Base-by-base conservation (phyloP, 2,888 invertebrate genomes). In the Caradrina kadenii region DNA sequence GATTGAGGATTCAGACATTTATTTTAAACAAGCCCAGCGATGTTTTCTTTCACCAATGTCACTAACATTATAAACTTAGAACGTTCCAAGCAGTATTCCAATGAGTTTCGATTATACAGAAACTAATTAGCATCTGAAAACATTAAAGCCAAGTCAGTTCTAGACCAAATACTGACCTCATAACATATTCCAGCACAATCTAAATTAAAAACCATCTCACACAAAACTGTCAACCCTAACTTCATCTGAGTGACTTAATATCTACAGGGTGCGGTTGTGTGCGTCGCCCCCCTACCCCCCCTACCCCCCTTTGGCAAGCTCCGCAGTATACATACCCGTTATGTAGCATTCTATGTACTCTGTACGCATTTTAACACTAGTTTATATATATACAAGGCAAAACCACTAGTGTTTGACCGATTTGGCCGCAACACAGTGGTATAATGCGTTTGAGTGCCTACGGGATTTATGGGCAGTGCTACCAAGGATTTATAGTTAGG, bases 321-420 rank as follows among this genome's bases (percentile, higher is more conserved):
- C 64, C 61, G 21, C 70, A 39, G 49, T 69, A 68, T 73, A 73
- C 64, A 67, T 63, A 68, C 62, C 22, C n/a, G 53, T 58, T 77
- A 78, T 78, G 31, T 78, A 68, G 48, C 19, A n/a, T 1, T n/a
- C 60, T 76, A 63, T 79, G 49, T 65, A 78, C 50, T 52, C 50
- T 63, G 45, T 78, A 78, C 79, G 79, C 73, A 72, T 81, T 78
- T 81, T 81, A 81, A 81, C 82, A 78, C 79, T 52, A 79, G 26
- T 68, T 65, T 75, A 63, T 79, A 64, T 70, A 53, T 60, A 39
- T 69, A 76, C 26, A 77, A 61, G 39, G 53, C 53, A 69, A 59
- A 59, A 75, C 63, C 63, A 61, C 69, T 61, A 68, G 70, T 66
- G 56, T 84, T 84, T 90, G 90, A 90, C 90, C 89, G 91, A 89